Evolutionary conservation across 1,140 invertebrate species (phyloP).

Genomic region (Dendrolimus punctatus): DNA sequence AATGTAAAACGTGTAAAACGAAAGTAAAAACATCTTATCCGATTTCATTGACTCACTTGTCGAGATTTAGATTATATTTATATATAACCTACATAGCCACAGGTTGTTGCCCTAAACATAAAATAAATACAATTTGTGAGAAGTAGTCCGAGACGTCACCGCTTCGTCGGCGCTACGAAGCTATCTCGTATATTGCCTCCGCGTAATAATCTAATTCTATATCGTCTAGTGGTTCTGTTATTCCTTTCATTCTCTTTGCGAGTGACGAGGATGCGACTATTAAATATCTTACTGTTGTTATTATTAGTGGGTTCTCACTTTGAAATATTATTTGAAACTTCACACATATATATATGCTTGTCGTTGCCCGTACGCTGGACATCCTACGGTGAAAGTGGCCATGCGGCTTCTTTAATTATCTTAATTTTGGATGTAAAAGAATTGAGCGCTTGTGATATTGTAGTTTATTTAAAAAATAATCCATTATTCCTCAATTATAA

Average conservation of each 20-base stretch:
- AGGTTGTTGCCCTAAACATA: slow-evolving; percentile 52
- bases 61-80: no score
- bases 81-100: slow-evolving; percentile 5
- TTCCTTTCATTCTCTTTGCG: slow-evolving; percentile 38
- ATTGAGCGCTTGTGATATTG: slow-evolving; percentile 7
- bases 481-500: no score
- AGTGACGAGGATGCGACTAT: slow-evolving; percentile 9
- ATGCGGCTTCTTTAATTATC: slow-evolving; percentile 33
- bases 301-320: slow-evolving; percentile 3
- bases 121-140: slow-evolving; percentile 51
- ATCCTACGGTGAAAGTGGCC: slow-evolving; percentile 61
- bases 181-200: slow-evolving; percentile 12
- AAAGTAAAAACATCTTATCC: no score
- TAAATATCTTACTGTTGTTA: not conserved
- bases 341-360: slow-evolving; percentile 30
- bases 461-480: slow-evolving; percentile 9
- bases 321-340: slow-evolving; percentile 29
- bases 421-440: slow-evolving; percentile 30
- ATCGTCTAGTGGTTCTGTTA: slow-evolving; percentile 6
- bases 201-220: slow-evolving; percentile 6
- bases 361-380: slow-evolving; percentile 41
- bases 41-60: no score
- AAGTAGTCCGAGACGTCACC: slow-evolving; percentile 42
- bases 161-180: slow-evolving; percentile 9
- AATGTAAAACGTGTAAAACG: no score